phyloP scores from a whole-genome alignment of 1,140 invertebrate genomes.

The Scaptomyza montana region DNA sequence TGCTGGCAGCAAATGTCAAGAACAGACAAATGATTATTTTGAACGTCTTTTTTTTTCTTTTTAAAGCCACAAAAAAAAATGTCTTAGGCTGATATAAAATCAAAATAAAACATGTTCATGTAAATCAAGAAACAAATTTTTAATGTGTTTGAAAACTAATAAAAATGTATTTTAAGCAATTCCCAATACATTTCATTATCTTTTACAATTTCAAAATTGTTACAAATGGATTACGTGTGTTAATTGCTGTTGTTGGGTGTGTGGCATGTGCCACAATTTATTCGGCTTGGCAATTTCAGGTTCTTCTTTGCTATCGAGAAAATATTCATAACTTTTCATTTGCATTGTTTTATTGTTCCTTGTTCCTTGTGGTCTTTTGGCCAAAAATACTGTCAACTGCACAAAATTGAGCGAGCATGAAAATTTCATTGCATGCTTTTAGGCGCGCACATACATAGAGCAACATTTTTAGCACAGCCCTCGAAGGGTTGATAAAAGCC shows the following conservation, averaged over 20 bases:
- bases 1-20: conserved; percentile 30
- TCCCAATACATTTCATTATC: too few relatives aligned
- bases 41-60: too few relatives aligned
- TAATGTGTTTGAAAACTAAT: too few relatives aligned
- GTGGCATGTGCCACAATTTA: not conserved
- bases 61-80: too few relatives aligned
- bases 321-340: conserved; percentile 46
- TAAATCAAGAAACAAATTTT: too few relatives aligned
- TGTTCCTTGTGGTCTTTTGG: conserved; percentile 9
- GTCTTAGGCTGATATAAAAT: too few relatives aligned
- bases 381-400: conserved; percentile 42
- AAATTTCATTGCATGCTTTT: conserved; percentile 57
- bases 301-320: conserved; percentile 16
- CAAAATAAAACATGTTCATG: too few relatives aligned
- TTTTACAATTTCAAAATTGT: not conserved
- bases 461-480: not conserved
- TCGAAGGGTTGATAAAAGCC: too few relatives aligned
- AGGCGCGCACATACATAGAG: conserved; percentile 28
- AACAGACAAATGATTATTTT: conserved; percentile 26
- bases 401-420: conserved; percentile 49
- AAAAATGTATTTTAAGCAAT: too few relatives aligned
- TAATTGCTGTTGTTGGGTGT: not conserved
- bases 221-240: not conserved
- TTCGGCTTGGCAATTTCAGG: conserved; percentile 1
- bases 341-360: conserved; percentile 29